phyloP scores from a whole-genome alignment of 2,888 invertebrate species.

The Brachyptera risi region DNA sequence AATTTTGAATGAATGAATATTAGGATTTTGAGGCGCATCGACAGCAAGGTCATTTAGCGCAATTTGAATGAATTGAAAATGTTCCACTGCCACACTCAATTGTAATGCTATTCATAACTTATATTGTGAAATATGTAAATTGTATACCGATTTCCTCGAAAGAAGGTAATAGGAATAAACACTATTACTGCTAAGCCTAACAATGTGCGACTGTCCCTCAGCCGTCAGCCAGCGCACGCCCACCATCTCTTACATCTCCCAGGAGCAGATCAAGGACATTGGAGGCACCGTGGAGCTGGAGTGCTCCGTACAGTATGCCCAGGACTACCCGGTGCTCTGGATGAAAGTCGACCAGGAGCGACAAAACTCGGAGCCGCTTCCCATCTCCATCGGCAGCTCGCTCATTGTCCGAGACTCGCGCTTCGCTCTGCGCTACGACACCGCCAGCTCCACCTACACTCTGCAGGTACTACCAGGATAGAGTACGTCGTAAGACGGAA shows the following conservation, averaged over 20 bases:
- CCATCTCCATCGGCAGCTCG: conserved; percentile 77
- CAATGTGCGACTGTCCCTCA: no score
- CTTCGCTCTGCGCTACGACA: conserved; percentile 75
- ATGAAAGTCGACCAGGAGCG: conserved; percentile 58
- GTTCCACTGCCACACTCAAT: no score
- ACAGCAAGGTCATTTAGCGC: no score
- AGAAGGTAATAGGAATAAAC: no score
- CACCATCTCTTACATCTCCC: conserved; percentile 86
- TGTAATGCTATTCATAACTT: no score
- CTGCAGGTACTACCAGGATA: conserved; percentile 58
- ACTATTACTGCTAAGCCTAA: no score
- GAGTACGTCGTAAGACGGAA: no score
- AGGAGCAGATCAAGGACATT: conserved; percentile 88
- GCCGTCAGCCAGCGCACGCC: conserved; percentile 64
- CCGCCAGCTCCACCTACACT: conserved; percentile 74
- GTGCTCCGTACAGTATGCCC: conserved; percentile 85
- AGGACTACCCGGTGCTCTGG: conserved; percentile 86
- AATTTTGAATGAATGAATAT: no score
- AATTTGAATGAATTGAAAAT: no score
- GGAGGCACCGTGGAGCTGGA: conserved; percentile 83
- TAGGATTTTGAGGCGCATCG: no score
- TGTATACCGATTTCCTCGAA: no score
- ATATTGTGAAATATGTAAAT: no score
- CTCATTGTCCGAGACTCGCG: conserved; percentile 81
- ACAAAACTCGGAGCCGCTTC: conserved; percentile 65